Evolutionary conservation across 2,797 vertebrate genomes (phyloP).

Genomic region (Numenius phaeopus): DNA sequence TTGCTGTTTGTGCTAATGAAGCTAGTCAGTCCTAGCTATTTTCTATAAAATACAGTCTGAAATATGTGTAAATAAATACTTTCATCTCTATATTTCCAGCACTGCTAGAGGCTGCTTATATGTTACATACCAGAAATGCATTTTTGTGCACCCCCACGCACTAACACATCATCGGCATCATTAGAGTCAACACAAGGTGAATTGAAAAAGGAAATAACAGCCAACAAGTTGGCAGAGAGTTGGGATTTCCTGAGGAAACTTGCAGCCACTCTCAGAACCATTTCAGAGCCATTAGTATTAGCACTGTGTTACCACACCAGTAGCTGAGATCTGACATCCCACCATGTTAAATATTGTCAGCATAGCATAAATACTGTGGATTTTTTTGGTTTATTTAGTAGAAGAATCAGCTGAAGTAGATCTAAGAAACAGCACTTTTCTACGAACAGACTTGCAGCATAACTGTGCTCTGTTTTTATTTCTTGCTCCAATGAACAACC

Average conservation of each 20-base stretch:
- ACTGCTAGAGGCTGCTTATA: not conserved
- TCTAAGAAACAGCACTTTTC: not conserved
- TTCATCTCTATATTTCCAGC: not conserved
- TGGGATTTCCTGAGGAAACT: not conserved
- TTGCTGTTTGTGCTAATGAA: not conserved
- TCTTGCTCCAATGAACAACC: not conserved
- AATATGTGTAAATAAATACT: not conserved
- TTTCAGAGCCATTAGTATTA: not conserved
- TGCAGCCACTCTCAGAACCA: not conserved
- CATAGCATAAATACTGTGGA: not conserved
- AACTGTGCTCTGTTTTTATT: not conserved
- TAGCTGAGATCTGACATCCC: not conserved
- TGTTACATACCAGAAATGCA: rapidly evolving
- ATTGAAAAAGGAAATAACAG: not conserved
- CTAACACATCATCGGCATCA: not conserved
- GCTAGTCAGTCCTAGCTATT: not conserved
- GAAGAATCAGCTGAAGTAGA: not conserved
- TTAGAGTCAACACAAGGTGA: not conserved
- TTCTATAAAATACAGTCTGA: not conserved
- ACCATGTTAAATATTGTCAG: not conserved
- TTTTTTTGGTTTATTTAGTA: not conserved
- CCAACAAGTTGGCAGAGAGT: not conserved
- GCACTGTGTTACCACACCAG: not conserved
- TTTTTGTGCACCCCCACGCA: not conserved
- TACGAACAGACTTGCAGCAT: not conserved